Percentiles rank a stretch among this genome's conserved stretches.
Evolutionary conservation across 2,113 vertebrate species (phyloP).

Genomic region (Trinectes maculatus): DNA sequence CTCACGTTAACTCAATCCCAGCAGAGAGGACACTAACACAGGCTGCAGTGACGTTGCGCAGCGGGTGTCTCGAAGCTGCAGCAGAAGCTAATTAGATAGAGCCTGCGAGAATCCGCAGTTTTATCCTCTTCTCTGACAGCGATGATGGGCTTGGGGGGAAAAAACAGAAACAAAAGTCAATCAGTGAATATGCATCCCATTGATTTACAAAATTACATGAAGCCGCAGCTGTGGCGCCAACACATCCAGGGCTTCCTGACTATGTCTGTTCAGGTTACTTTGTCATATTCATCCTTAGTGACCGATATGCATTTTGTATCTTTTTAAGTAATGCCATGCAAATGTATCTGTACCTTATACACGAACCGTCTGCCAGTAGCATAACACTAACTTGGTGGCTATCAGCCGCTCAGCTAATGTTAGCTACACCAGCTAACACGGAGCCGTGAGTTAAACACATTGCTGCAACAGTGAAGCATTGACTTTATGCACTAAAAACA

Average conservation of each 20-base stretch:
- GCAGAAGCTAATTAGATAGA: background rate
- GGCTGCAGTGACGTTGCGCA: background rate
- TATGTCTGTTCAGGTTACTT: background rate
- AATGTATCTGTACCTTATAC: rapidly evolving
- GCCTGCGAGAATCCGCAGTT: no score
- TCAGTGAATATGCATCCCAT: no score
- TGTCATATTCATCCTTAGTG: background rate
- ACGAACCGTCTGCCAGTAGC: rapidly evolving
- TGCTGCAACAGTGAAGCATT: background rate
- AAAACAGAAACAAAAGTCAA: background rate
- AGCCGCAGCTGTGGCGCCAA: conserved; percentile 42
- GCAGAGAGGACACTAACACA: conserved; percentile 33
- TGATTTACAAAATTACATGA: background rate
- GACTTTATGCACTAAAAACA: background rate
- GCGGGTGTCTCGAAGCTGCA: background rate
- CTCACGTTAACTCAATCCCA: conserved; percentile 60
- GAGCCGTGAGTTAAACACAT: background rate
- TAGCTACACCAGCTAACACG: conserved; percentile 36
- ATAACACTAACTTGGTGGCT: conserved; percentile 16
- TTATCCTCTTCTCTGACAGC: background rate
- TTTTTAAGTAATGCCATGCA: rapidly evolving
- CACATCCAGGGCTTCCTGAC: no score
- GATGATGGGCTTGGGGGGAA: background rate
- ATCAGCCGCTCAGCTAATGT: conserved; percentile 52
- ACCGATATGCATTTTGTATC: rapidly evolving